Conservation (phyloP, 2,113 vertebrate species). For the Crotalus tigris region DNA sequence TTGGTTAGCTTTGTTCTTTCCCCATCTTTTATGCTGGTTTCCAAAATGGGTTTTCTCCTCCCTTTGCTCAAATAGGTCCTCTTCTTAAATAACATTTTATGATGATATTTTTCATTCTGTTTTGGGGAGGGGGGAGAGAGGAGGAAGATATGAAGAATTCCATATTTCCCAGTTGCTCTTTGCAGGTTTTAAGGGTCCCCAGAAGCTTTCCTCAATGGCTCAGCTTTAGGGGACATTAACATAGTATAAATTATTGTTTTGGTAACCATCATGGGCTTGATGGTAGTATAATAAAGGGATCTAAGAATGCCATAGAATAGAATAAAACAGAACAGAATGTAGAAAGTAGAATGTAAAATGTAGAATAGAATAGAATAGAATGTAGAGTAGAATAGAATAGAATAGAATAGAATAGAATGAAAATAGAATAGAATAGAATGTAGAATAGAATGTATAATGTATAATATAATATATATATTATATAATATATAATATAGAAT, state of each 20-base stretch:
- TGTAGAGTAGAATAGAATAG: too few relatives aligned
- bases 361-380: too few relatives aligned
- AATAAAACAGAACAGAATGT: too few relatives aligned
- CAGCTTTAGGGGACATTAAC: conserved; percentile 50
- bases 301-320: not conserved
- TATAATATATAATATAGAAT: too few relatives aligned
- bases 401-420: too few relatives aligned
- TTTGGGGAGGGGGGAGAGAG: conserved; percentile 45
- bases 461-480: too few relatives aligned
- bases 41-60: conserved; percentile 41
- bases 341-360: too few relatives aligned
- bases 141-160: conserved; percentile 49
- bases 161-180: conserved; percentile 44
- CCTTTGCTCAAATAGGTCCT: conserved; percentile 32
- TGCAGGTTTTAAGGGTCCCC: conserved; percentile 16
- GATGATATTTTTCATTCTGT: conserved; percentile 40
- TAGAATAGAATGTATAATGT: too few relatives aligned
- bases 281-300: not conserved
- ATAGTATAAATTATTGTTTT: conserved; percentile 47
- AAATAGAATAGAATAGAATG: too few relatives aligned
- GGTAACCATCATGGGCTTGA: not conserved
- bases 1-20: conserved; percentile 52
- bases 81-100: conserved; percentile 54
- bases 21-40: conserved; percentile 30
- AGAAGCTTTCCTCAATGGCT: conserved; percentile 24